Evolutionary conservation across 1,140 invertebrate species (phyloP), one percentile per base, ranked within the genome.

Genomic region (Dendroctonus valens): DNA sequence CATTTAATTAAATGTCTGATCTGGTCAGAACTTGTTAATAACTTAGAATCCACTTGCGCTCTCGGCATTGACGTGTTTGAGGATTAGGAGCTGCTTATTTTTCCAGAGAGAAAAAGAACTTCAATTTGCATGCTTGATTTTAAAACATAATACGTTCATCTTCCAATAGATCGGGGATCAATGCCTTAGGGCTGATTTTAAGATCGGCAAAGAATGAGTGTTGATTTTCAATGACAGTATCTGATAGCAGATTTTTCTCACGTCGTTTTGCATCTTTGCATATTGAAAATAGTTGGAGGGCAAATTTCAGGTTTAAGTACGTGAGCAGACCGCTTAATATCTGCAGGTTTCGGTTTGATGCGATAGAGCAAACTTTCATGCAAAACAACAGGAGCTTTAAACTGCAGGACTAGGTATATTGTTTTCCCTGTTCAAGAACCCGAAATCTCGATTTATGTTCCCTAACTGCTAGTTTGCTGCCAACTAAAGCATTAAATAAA

Each of bases 171-270:
- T 50, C 38, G 39, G n/a, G n/a, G 44, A 49, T 60, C 44, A 60
- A 14, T 58, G 55, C 55, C 55, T 7, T 40, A 8, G 55, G 55
- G 9, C 8, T 14, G 72, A 65, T 75, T 76, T 76, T 75, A 76
- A 76, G 12, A 52, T 75, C 70, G 69, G 44, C 62, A 53, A 75
- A 76, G 74, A 76, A 76, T 76, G 71, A 76, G 75, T 75, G 75
- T 76, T 76, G 75, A 76, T 76, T 76, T 75, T 74, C 71, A 69
- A 76, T 75, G 68, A 72, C 57, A 44, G 8, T 46, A 11, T 9
- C 39, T 8, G 59, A 67, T 69, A 68, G 44, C 42, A 67, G 46
- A 72, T 70, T 74, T 65, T 69, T 65, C 64, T 73, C 73, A 73
- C 73, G 73, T 73, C 42, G 6, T 58, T 58, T 58, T 58, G n/a